Evolutionary conservation across 2,888 invertebrate species (phyloP).

Genomic region (Blastobasis lacticolella): DNA sequence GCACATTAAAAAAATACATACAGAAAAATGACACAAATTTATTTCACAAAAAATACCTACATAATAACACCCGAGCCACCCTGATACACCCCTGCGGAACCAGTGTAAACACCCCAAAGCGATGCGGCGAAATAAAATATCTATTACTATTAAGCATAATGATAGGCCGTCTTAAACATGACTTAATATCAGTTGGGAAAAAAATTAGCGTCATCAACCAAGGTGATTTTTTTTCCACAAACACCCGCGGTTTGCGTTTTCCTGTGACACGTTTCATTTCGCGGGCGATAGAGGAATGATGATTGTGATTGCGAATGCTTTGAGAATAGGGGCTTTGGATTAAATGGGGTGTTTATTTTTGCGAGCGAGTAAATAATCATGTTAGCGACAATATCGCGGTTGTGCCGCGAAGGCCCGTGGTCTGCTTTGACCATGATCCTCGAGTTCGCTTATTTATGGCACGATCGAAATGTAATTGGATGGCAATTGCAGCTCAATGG

Average conservation of each 20-base stretch:
- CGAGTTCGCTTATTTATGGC: too few species aligned
- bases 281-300: conserved; percentile 21
- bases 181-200: conserved; percentile 73
- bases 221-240: conserved; percentile 26
- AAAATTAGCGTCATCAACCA: conserved; percentile 67
- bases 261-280: conserved; percentile 27
- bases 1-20: too few species aligned
- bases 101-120: conserved; percentile 63
- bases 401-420: too few species aligned
- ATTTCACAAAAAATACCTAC: too few species aligned
- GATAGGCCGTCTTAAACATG: conserved; percentile 72
- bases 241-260: conserved; percentile 25
- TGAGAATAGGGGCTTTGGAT: conserved; percentile 20
- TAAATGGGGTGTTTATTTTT: conserved; percentile 19
- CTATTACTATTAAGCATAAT: conserved; percentile 75
- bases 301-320: conserved; percentile 23
- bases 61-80: conserved; percentile 12
- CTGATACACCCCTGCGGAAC: conserved; percentile 36
- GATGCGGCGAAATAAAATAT: conserved; percentile 73
- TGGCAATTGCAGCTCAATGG: too few species aligned
- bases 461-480: too few species aligned
- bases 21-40: neutral
- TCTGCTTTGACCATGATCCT: too few species aligned
- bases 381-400: too few species aligned
- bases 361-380: neutral